These are phyloP conservation scores for Zaprionus davidi DNA, from an alignment of 1,140 invertebrate species.

Conservation along the genomic window DNA sequence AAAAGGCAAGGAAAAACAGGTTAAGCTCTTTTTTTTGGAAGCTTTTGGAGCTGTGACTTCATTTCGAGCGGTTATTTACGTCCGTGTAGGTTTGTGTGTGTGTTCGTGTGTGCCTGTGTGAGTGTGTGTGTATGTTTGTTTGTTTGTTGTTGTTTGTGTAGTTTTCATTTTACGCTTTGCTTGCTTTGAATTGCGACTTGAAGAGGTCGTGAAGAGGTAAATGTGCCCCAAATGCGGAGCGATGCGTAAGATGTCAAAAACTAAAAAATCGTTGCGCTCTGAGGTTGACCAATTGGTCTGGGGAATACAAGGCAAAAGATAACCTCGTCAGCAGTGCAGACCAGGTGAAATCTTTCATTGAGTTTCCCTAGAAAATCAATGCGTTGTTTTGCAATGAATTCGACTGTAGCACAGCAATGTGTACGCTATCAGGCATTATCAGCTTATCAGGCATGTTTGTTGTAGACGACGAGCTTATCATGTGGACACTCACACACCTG, in stretches of 20 bases:
- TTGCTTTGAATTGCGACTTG: constrained; percentile 48
- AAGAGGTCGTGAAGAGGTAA: constrained; percentile 68
- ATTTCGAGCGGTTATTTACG: constrained; percentile 57
- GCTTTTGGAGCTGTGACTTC: constrained; percentile 70
- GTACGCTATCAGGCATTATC: constrained; percentile 49
- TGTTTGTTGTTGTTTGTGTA: constrained; percentile 47
- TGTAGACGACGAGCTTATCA: constrained; percentile 35
- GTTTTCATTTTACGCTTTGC: constrained; percentile 75
- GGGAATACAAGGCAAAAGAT: not conserved
- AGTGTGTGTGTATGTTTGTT: constrained; percentile 54
- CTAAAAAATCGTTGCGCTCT: constrained; percentile 27
- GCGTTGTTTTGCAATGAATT: not conserved
- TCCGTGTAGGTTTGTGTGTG: constrained; percentile 19
- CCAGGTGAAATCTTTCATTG: not conserved
- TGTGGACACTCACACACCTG: constrained; percentile 14
- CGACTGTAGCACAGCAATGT: constrained; percentile 16
- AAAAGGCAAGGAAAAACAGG: constrained; percentile 62
- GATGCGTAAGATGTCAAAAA: constrained; percentile 59
- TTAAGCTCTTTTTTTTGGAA: constrained; percentile 73
- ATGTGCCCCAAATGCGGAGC: constrained; percentile 59
- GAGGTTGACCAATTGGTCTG: constrained; percentile 33
- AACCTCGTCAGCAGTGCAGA: not conserved
- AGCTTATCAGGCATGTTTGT: constrained; percentile 8
- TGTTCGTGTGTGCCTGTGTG: constrained; percentile 36
- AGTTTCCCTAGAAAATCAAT: not conserved